These are phyloP conservation scores for Agelas oroides DNA, from an alignment of 37 sponge, comb jelly and placozoan genomes.

Conservation along the genomic window DNA sequence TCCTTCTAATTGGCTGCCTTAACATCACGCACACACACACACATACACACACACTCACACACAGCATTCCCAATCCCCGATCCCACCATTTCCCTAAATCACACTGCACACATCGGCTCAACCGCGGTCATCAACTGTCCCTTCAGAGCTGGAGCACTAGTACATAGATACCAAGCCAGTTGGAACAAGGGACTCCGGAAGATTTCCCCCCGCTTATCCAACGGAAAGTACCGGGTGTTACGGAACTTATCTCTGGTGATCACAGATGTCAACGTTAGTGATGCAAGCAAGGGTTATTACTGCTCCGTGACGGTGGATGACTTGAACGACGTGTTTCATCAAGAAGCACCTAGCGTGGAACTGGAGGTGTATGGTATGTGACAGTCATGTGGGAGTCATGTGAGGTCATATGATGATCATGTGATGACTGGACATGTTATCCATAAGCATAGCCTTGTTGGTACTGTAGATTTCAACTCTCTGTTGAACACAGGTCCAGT, in stretches of 20 bases:
- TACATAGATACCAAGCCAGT: neutral
- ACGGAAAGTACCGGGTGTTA: neutral
- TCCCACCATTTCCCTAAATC: neutral
- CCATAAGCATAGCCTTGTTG: too few relatives aligned
- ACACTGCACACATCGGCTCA: neutral
- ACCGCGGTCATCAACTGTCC: neutral
- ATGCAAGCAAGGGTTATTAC: conserved; percentile 1
- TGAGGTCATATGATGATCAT: neutral
- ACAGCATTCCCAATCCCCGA: conserved; percentile 89
- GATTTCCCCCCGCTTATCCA: neutral
- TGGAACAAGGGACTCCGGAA: conserved; percentile 14
- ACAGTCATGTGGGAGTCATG: neutral
- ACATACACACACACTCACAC: neutral
- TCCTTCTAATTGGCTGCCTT: too few relatives aligned
- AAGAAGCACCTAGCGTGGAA: neutral
- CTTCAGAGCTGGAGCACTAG: neutral
- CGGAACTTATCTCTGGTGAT: conserved; percentile 8
- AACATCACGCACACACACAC: too few relatives aligned
- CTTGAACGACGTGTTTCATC: neutral
- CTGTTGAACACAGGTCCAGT: too few relatives aligned
- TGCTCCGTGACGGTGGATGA: neutral
- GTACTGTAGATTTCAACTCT: too few relatives aligned
- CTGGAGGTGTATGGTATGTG: neutral
- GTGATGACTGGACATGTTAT: too few relatives aligned
- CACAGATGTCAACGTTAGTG: neutral